Evolutionary conservation across 2,113 vertebrate genomes (phyloP), one percentile per base, ranked within the genome.

Genomic region (Hippocampus barbouri): DNA sequence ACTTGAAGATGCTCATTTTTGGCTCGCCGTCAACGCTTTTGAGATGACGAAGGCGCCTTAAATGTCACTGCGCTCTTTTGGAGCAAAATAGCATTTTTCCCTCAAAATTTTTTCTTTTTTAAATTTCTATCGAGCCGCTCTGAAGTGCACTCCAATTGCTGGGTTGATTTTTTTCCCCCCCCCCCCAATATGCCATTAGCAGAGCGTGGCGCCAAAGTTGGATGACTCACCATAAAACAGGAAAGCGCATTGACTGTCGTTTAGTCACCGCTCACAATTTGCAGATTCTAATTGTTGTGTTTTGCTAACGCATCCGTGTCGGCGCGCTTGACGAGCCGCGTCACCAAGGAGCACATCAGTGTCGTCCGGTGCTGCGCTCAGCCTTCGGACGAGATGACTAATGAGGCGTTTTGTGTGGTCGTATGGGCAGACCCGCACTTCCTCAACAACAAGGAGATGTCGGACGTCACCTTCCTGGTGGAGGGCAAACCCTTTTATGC

Each of bases 401-500:
- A 60, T 70, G 23, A 51, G 68, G 66, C 65, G 27, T 68, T 38
- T 66, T 68, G 8, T 71, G 14, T 45, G 18, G 2, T 68, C 45
- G 25, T 1, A 27, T 38, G 59, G 77, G 45, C 79, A 94, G 93
- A 93, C 70, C 90, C 93, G 3, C 89, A 90, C 70, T 93, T 92
- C 75, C 88, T 94, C 60, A 94, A 94, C 82, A 93, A 93, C 87
- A 93, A 92, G 80, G 93, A 94, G 30, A 93, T 92, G 90, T 93
- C 92, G 41, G 93, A 94, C 45, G 89, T 94, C 25, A 93, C 92
- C 1, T 94, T 94, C 84, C 86, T 94, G 71, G 92, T 93, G 81
- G 93, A 94, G 69, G 92, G 91, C 66, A 93, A 93, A 80, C 92
- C 92, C 0, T 93, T 93, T 90, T 93, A 93, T 84, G 93, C 92